phyloP scores from a whole-genome alignment of 1,140 invertebrate species.

The Rhopalosiphum padi region DNA sequence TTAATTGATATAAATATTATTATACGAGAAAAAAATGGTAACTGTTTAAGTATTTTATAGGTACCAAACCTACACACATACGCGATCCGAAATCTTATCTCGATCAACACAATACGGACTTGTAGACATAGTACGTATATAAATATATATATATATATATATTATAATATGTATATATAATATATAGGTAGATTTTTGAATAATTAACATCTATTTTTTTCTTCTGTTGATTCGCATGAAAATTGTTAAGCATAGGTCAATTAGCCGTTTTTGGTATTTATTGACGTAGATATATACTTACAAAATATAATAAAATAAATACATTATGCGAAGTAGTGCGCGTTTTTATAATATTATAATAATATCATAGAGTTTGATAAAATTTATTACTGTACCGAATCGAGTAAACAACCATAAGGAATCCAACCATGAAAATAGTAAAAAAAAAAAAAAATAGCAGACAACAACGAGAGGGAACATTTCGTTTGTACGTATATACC shows the following conservation, averaged over 20 bases:
- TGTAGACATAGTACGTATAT: not conserved
- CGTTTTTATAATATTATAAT: not conserved
- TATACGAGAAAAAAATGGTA: not conserved
- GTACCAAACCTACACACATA: not conserved
- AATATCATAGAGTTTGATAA: too few species aligned
- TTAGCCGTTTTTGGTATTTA: not conserved
- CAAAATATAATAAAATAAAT: not conserved
- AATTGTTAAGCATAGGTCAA: not conserved
- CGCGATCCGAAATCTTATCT: not conserved
- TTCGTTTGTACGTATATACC: too few species aligned
- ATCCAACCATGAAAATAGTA: too few species aligned
- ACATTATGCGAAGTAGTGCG: not conserved
- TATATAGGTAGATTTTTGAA: not conserved
- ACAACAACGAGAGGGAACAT: too few species aligned
- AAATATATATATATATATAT: not conserved
- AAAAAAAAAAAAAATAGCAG: too few species aligned
- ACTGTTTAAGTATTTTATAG: not conserved
- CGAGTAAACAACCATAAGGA: too few species aligned
- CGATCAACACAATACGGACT: not conserved
- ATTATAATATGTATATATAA: not conserved
- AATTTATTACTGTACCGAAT: too few species aligned
- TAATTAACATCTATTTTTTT: not conserved
- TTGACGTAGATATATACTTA: not conserved
- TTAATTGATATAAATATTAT: conserved; percentile 16
- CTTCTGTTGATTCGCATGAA: not conserved